These are phyloP conservation scores for Sanderia malayensis DNA, from an alignment of 30 jellyfish, hydroid and myxozoan genomes.

Conservation along the genomic window DNA sequence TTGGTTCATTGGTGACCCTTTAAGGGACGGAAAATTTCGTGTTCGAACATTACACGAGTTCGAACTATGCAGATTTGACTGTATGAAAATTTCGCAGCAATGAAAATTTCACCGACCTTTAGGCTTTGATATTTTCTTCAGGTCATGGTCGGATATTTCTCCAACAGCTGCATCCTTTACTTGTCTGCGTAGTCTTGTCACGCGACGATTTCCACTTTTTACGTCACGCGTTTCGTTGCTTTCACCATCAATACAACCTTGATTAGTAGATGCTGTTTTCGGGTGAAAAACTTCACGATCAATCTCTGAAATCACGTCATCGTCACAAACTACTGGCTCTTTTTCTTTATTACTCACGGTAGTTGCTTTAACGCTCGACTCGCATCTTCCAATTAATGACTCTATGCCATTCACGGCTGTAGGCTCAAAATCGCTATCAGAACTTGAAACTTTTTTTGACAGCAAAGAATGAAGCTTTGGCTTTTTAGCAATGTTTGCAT, in stretches of 20 bases:
- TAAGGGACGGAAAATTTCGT: too few relatives aligned
- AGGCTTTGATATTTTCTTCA: too few relatives aligned
- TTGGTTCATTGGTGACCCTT: too few relatives aligned
- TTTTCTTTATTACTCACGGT: neutral
- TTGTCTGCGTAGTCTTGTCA: neutral
- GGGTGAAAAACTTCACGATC: conserved; percentile 22
- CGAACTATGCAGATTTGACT: too few relatives aligned
- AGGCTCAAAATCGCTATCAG: neutral
- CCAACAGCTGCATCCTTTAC: neutral
- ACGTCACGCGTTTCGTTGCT: neutral
- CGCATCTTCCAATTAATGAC: neutral
- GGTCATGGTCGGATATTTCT: too few relatives aligned
- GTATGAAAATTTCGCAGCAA: too few relatives aligned
- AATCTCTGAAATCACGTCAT: conserved; percentile 17
- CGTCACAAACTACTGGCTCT: conserved; percentile 11
- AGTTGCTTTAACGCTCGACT: neutral
- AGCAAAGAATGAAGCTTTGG: neutral
- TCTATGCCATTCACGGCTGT: neutral
- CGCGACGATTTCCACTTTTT: neutral
- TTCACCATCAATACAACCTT: conserved; percentile 5
- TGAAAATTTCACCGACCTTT: too few relatives aligned
- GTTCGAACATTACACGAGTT: too few relatives aligned
- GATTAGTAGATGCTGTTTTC: neutral
- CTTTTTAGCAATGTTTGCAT: neutral
- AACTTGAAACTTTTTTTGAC: neutral